Base-by-base conservation (phyloP, 2,113 vertebrate species). In the Plectropomus leopardus region DNA sequence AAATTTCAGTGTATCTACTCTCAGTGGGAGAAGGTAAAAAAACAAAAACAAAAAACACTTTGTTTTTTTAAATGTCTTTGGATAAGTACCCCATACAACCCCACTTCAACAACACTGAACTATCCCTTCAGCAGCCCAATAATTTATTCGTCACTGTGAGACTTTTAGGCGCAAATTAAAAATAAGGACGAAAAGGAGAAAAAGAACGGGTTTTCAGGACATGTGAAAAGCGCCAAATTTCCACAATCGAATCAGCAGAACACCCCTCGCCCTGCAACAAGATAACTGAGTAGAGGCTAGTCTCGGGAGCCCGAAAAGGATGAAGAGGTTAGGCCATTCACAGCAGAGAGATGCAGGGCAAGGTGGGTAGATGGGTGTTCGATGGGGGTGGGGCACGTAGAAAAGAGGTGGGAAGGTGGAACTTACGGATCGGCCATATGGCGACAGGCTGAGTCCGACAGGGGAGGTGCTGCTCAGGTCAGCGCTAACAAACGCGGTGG, bases 401-500 rank as follows among this genome's bases (percentile, higher is more conserved):
- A 90, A 83, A 87, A 80, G 82, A 91, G 83, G 83, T 74, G 81
- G 90, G 84, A 90, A 89, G 79, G 90, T 89, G 88, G 91, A 93
- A 95, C 94, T 95, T 96, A 96, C 94, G 75, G 94, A 90, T 92
- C 90, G 94, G 91, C 94, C 94, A 91, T 94, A 96, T 86, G 93
- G 94, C 88, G 95, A 95, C 88, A 96, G 94, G 93, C 94, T 93
- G 92, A 96, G 94, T 88, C 94, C 93, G 88, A 96, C 89, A 83
- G 94, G 90, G 88, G 94, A 94, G 63, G 92, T 92, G 92, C 92
- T 96, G 93, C 95, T 96, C 94, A 96, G 89, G 91, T 93, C 94
- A 92, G 93, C 92, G 89, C 91, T 95, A 95, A 94, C 92, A 85
- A 93, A 94, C 85, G 92, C 90, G 89, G 94, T 88, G 92, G 93